A percentile compares a stretch with the other conserved stretches of the same genome.
These are phyloP conservation scores for Schizothorax lantsangensis DNA, from an alignment of 2,797 vertebrate species.

Conservation along the genomic window DNA sequence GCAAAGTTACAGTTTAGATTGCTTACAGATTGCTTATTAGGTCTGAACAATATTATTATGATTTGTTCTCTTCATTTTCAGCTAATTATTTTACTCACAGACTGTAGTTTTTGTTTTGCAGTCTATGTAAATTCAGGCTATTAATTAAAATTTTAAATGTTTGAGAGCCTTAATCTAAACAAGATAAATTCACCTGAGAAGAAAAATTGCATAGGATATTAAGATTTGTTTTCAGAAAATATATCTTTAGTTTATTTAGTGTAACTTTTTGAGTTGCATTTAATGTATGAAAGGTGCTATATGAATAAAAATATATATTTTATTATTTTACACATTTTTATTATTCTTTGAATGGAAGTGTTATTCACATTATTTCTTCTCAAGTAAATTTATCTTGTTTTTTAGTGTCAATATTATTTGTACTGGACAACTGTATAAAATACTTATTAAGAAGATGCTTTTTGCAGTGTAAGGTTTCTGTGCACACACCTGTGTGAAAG, in stretches of 20 bases:
- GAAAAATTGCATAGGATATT: background rate
- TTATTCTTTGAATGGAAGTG: background rate
- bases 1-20: background rate
- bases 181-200: background rate
- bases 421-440: background rate
- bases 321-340: background rate
- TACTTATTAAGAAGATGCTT: background rate
- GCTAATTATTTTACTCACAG: background rate
- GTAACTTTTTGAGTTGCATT: background rate
- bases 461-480: constrained; percentile 19
- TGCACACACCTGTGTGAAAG: constrained; percentile 15
- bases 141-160: no score
- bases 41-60: background rate
- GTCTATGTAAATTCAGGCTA: background rate
- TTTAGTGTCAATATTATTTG: background rate
- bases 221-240: background rate
- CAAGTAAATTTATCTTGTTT: background rate
- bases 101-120: background rate
- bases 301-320: background rate
- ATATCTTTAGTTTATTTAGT: background rate
- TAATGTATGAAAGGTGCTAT: background rate
- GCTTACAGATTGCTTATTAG: background rate
- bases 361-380: background rate
- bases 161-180: background rate
- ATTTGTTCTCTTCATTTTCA: background rate